Percentiles rank a stretch among this genome's conserved stretches.
Evolutionary conservation across 2,797 vertebrate species (phyloP).

Genomic region (Xerus rutilus): DNA sequence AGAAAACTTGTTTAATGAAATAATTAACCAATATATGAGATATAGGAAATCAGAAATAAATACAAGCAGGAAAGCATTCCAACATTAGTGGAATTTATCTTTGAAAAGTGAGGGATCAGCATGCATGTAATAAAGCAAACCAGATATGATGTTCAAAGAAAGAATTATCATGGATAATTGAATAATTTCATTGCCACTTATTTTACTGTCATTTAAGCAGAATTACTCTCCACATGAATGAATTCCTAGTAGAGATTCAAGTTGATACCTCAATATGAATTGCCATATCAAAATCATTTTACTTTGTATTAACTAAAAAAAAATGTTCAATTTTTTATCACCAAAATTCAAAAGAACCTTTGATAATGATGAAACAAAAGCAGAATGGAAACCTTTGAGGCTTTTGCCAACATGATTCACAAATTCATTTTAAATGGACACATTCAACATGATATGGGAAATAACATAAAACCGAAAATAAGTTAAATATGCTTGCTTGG

Average conservation of each 20-base stretch:
- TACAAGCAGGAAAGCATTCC: neutral
- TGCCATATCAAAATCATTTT: neutral
- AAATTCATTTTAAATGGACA: constrained; percentile 3
- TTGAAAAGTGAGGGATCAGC: neutral
- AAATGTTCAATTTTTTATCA: neutral
- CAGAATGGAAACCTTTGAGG: neutral
- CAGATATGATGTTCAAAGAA: neutral
- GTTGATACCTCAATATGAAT: neutral
- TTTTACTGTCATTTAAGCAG: neutral
- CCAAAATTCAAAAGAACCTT: constrained; percentile 10
- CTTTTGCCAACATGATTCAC: constrained; percentile 12
- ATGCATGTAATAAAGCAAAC: neutral
- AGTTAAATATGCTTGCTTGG: neutral
- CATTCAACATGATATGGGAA: neutral
- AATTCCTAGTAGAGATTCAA: neutral
- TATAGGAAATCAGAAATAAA: neutral
- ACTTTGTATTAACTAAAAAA: neutral
- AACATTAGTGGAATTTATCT: neutral
- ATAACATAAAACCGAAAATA: neutral
- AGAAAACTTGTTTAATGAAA: neutral
- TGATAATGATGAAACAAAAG: constrained; percentile 33
- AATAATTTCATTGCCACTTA: neutral
- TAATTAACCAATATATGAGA: neutral
- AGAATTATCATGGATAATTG: neutral
- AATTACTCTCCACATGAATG: neutral